Evolutionary conservation across 2,113 vertebrate genomes (phyloP), one percentile per base, ranked within the genome.

Genomic region (Haemorhous mexicanus): DNA sequence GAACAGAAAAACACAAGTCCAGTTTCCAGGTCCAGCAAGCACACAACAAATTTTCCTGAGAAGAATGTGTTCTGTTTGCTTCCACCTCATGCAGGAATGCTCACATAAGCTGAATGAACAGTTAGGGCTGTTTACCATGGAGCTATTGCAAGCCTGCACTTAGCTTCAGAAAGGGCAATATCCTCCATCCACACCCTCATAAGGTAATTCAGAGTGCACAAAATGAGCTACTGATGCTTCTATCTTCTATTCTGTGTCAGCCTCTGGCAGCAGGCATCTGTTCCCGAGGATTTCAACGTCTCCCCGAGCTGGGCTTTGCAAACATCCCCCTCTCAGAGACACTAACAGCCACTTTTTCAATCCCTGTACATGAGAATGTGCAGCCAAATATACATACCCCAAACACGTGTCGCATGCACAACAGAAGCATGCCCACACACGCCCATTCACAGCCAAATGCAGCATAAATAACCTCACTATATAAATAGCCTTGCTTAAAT

Each of bases 401-500:
- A 73, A 80, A 91, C 90, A 94, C 44, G 61, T 93, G 94, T 83
- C 1, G 1, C 66, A 52, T 68, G 77, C 78, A 87, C 67, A 95
- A 75, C 92, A 83, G 91, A 75, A 94, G 79, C 22, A 2, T 81
- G 92, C 89, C 79, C 83, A 79, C 90, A 67, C 92, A 70, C 19
- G 23, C 81, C 83, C 43, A 88, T 93, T 77, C 75, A 77, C 87
- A 93, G 84, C 56, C 82, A 94, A 87, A 87, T 7, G 62, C 0
- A 27, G 52, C 67, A 95, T 80, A 93, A 95, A 96, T 91, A 92
- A 61, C 58, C 23, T 49, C 0, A 0, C n/a, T 66, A 5, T 32
- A 93, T 76, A 96, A 95, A 95, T 84, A 92, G 63, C 13, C 59
- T 90, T 62, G 59, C 64, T 96, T 90, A 95, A 95, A 90, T 43